These are phyloP conservation scores for Ctenopoma kingsleyae DNA, from an alignment of 2,797 vertebrate species.

Conservation along the genomic window DNA sequence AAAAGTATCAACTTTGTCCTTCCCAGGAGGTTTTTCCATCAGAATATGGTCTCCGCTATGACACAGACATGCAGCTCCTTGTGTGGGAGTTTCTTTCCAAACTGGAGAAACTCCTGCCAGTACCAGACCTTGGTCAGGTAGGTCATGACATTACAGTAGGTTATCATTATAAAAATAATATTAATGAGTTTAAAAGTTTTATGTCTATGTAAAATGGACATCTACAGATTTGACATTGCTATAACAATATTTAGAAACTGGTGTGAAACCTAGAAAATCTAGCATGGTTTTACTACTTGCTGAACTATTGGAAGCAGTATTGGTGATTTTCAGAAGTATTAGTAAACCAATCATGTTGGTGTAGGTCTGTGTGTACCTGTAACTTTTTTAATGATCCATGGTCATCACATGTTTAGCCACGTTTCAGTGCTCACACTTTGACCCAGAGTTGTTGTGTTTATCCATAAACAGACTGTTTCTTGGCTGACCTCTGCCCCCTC, in stretches of 20 bases:
- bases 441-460: background rate
- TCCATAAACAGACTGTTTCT: slow-evolving; percentile 55
- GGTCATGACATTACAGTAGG: background rate
- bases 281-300: no score
- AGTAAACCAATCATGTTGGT: background rate
- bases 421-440: background rate
- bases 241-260: no score
- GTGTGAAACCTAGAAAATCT: no score
- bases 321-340: background rate
- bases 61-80: slow-evolving; percentile 72
- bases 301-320: background rate
- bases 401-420: background rate
- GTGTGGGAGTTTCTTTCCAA: slow-evolving; percentile 77
- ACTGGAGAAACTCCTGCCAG: slow-evolving; percentile 71
- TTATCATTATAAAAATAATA: background rate
- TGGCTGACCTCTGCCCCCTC: slow-evolving; percentile 74
- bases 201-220: no score
- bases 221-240: no score
- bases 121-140: slow-evolving; percentile 75
- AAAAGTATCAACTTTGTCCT: background rate
- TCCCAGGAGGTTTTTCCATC: slow-evolving; percentile 70
- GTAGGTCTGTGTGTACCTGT: background rate
- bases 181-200: background rate
- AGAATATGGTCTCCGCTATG: slow-evolving; percentile 66
- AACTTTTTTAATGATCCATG: background rate